A percentile compares a stretch with the other conserved stretches of the same genome.
Evolutionary conservation across 2,113 vertebrate genomes (phyloP).

Genomic region (Oxyura jamaicensis): DNA sequence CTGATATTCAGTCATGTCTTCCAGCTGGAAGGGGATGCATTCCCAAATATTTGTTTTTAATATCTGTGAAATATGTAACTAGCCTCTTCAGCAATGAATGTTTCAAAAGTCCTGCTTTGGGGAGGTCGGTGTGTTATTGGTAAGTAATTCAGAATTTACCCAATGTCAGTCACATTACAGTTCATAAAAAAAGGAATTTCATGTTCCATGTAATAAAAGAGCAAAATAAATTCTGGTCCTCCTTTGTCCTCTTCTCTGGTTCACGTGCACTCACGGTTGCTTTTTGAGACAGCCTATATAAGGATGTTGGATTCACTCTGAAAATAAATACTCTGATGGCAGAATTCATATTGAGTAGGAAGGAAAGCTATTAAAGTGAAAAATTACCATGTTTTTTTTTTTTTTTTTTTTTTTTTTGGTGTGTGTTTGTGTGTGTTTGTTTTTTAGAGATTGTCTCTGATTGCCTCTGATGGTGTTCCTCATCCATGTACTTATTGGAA

Average conservation of each 20-base stretch:
- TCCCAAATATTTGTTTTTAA: slow-evolving; percentile 30
- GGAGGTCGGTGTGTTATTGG: slow-evolving; percentile 9
- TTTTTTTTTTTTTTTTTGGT: not conserved
- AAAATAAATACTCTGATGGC: not conserved
- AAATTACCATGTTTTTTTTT: not conserved
- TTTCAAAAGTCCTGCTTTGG: slow-evolving; percentile 43
- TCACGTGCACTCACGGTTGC: not conserved
- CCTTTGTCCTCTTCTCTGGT: not conserved
- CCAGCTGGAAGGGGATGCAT: not conserved
- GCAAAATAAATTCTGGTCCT: slow-evolving; percentile 45
- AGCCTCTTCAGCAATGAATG: slow-evolving; percentile 44
- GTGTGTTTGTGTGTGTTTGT: not conserved
- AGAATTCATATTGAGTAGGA: not conserved
- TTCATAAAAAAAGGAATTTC: slow-evolving; percentile 42
- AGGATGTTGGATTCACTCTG: not conserved
- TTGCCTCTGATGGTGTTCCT: not conserved
- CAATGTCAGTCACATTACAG: slow-evolving; percentile 51
- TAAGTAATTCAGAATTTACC: slow-evolving; percentile 51
- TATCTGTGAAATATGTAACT: slow-evolving; percentile 34
- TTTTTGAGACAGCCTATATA: not conserved
- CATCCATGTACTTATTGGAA: not conserved
- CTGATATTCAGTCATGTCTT: not conserved
- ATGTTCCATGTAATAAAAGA: slow-evolving; percentile 47
- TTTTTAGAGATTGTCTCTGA: not conserved
- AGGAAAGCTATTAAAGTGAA: not conserved